Conservation (phyloP, 1,140 invertebrate species). For the Trichonephila inaurata region DNA sequence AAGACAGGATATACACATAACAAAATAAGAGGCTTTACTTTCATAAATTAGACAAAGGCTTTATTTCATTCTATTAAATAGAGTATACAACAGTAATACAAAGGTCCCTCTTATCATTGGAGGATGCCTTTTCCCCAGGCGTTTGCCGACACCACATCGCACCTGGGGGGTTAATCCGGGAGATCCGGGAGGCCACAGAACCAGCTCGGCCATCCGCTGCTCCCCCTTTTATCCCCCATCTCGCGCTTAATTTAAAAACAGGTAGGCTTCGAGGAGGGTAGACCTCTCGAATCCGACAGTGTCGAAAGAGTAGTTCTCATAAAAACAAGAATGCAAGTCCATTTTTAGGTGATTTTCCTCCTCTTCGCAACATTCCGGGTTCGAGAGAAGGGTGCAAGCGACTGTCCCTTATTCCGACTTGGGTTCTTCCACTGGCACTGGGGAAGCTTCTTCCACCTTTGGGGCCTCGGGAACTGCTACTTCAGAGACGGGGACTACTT, state of each 20-base stretch:
- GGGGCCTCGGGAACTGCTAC: neutral
- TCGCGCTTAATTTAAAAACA: conserved; percentile 36
- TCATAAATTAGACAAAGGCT: conserved; percentile 50
- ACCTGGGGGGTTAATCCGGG: conserved; percentile 27
- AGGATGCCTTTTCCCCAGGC: conserved; percentile 45
- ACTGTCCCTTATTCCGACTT: conserved; percentile 23
- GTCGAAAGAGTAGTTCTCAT: conserved; percentile 28
- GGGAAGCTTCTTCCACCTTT: conserved; percentile 22
- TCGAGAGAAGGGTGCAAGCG: conserved; percentile 7
- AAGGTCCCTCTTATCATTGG: conserved; percentile 24
- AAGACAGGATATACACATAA: too few species aligned
- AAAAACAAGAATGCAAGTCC: conserved; percentile 23
- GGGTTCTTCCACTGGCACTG: conserved; percentile 7
- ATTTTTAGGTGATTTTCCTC: conserved; percentile 30
- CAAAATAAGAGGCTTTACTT: neutral
- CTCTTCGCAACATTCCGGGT: conserved; percentile 59
- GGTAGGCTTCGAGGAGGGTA: neutral
- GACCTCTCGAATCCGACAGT: conserved; percentile 44
- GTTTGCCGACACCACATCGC: conserved; percentile 54
- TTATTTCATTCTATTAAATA: conserved; percentile 59
- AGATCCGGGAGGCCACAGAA: conserved; percentile 49
- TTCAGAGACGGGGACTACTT: neutral
- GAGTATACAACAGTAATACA: conserved; percentile 65
- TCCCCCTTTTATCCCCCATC: conserved; percentile 19
- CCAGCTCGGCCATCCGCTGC: conserved; percentile 61